Evolutionary conservation across 2,888 invertebrate genomes (phyloP), one percentile per base, ranked within the genome.

Genomic region (Noctuana brunneofusca): DNA sequence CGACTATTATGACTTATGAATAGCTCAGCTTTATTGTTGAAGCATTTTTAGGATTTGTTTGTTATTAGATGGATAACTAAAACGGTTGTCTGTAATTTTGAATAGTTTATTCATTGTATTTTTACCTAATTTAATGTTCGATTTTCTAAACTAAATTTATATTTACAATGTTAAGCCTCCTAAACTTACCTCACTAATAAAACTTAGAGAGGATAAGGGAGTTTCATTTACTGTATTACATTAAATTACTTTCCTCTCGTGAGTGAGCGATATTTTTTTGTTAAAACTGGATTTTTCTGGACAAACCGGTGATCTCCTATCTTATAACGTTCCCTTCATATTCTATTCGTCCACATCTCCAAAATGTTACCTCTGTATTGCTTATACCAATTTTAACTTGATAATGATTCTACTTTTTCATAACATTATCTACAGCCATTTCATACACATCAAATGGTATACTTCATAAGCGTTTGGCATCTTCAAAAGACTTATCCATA

Each of bases 161-260:
- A 52, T 52, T 30, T 30, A 52, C 52, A 52, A 49, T 52, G 14
- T 52, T n/a, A 6, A n/a, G n/a, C n/a, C n/a, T n/a, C n/a, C n/a
- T n/a, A n/a, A n/a, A n/a, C n/a, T n/a, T 8, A 32, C 12, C 35
- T 53, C 41, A 41, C 54, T 54, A 54, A 54, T 54, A 54, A 54
- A 54, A 54, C 38, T 54, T 54, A 54, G 38, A 27, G 41, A 54
- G 18, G 27, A 14, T 24, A 2, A 27, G 9, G 14, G 22, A 14
- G 9, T 24, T 41, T 41, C 27, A 3, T 14, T 41, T 1, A 5
- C 38, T 14, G 3, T 14, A 14, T n/a, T 48, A n/a, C n/a, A 24
- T 24, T 12, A n/a, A 2, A 43, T 43, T 43, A 8, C 2, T 43
- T 16, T 43, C 18, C 18, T 18, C 16, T 18, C n/a, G n/a, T n/a